These are phyloP conservation scores for Cebus imitator DNA, from an alignment of 2,113 vertebrate species.

Conservation along the genomic window DNA sequence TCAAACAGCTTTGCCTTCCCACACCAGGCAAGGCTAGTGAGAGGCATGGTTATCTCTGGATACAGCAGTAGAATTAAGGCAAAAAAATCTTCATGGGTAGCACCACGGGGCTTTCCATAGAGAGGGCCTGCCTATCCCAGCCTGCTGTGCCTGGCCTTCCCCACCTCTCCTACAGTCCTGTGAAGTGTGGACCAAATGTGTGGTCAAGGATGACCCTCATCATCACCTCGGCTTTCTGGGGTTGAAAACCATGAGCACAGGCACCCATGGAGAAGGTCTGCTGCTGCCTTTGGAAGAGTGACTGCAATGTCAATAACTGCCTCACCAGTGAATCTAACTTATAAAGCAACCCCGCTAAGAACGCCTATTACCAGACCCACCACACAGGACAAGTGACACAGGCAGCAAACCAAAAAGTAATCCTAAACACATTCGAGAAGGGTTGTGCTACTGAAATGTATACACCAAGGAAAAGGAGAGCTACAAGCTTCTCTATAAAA, in stretches of 20 bases:
- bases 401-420: background rate
- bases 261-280: rapidly evolving
- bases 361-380: background rate
- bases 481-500: background rate
- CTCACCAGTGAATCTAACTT: background rate
- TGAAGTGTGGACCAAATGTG: background rate
- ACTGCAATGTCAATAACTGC: background rate
- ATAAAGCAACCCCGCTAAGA: background rate
- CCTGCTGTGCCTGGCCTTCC: background rate
- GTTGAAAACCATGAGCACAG: background rate
- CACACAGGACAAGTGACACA: background rate
- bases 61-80: background rate
- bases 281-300: background rate
- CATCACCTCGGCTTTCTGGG: background rate
- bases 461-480: background rate
- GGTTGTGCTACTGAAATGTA: background rate
- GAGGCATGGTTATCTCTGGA: rapidly evolving
- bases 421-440: background rate
- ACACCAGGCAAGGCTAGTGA: background rate
- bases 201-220: background rate
- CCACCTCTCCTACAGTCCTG: background rate
- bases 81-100: background rate
- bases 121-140: background rate
- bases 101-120: rapidly evolving
- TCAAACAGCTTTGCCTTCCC: background rate